Conservation (phyloP, 2,888 invertebrate genomes). For the Agapostemon virescens region DNA sequence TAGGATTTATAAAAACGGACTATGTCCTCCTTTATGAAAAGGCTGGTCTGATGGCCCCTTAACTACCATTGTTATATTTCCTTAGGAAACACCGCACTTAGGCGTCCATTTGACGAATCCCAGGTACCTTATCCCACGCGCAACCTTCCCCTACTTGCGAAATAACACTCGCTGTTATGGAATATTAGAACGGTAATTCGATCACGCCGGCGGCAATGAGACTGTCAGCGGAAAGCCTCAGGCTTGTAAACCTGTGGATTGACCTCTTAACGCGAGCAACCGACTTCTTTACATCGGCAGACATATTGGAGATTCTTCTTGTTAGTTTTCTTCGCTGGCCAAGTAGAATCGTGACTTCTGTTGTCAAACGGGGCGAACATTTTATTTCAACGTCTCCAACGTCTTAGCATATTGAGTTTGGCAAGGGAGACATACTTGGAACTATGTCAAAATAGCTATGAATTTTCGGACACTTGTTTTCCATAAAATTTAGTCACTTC, state of each 20-base stretch:
- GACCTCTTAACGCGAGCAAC: not conserved
- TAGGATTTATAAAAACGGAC: constrained; percentile 31
- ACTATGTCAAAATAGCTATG: no score
- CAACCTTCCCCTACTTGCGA: not conserved
- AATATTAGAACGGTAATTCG: no score
- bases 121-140: not conserved
- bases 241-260: not conserved
- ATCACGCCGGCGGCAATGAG: not conserved
- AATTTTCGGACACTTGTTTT: no score
- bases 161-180: not conserved
- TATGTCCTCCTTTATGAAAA: constrained; percentile 38
- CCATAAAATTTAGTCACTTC: no score
- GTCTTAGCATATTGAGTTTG: no score
- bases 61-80: constrained; percentile 39
- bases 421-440: no score
- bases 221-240: not conserved
- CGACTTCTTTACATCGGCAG: not conserved
- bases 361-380: not conserved
- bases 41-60: constrained; percentile 7
- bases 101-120: constrained; percentile 3
- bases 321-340: no score
- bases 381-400: not conserved
- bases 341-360: not conserved
- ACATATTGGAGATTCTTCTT: not conserved
- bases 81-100: not conserved